These are phyloP conservation scores for Tethea ocularis DNA, from an alignment of 2,888 invertebrate species.

Conservation along the genomic window DNA sequence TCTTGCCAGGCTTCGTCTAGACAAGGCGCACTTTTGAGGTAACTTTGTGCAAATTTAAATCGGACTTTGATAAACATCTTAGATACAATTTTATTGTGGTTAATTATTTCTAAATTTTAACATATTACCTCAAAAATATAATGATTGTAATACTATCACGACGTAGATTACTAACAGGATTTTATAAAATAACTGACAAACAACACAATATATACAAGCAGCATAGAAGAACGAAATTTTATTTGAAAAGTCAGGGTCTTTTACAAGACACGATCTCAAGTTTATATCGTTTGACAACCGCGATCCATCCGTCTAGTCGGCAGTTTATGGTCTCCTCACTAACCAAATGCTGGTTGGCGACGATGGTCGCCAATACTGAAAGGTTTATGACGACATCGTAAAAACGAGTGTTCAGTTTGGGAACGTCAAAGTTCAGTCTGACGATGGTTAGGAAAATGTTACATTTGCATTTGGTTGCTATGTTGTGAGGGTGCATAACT, in stretches of 20 bases:
- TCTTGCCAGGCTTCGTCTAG: conserved; percentile 72
- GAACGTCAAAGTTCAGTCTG: conserved; percentile 52
- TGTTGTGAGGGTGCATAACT: too few relatives aligned
- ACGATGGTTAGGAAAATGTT: conserved; percentile 19
- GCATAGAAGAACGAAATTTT: conserved; percentile 33
- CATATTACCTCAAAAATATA: too few relatives aligned
- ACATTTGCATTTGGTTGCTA: not conserved
- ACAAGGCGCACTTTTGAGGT: conserved; percentile 45
- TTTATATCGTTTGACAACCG: conserved; percentile 67
- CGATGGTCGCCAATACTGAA: conserved; percentile 58
- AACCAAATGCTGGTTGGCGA: conserved; percentile 30
- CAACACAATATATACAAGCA: conserved; percentile 16
- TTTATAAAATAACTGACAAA: not conserved
- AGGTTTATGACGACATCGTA: conserved; percentile 65
- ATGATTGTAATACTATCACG: too few relatives aligned
- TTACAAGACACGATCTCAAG: conserved; percentile 39
- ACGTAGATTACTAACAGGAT: not conserved
- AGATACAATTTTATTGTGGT: too few relatives aligned
- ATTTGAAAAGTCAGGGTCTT: conserved; percentile 28
- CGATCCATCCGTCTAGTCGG: conserved; percentile 44
- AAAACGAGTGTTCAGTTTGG: conserved; percentile 56
- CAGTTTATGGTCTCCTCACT: conserved; percentile 61
- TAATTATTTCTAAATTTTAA: too few relatives aligned
- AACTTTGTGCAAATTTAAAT: conserved; percentile 59
- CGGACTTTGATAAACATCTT: conserved; percentile 39